Conservation (phyloP, 2,797 vertebrate genomes). For the Smutsia gigantea region DNA sequence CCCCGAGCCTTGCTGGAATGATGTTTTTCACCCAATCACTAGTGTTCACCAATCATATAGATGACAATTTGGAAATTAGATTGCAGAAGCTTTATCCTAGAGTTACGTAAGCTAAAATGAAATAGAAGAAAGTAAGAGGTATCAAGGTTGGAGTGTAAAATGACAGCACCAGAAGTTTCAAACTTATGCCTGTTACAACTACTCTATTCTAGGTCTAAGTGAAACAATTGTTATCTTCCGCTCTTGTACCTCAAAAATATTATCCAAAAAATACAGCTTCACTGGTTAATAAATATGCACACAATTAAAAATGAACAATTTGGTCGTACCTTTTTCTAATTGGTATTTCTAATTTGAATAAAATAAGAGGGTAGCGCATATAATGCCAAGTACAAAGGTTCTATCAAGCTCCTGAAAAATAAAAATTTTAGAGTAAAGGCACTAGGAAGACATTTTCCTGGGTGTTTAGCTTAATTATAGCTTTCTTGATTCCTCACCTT, state of each 20-base stretch:
- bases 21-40: background rate
- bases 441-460: background rate
- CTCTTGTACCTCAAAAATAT: background rate
- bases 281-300: background rate
- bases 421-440: background rate
- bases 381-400: background rate
- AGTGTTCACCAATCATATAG: background rate
- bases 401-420: background rate
- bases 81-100: background rate
- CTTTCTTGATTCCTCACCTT: background rate
- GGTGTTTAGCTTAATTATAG: background rate
- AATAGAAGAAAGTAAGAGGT: background rate
- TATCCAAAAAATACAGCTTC: background rate
- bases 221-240: background rate
- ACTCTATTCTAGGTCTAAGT: background rate
- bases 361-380: background rate
- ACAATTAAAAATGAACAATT: background rate
- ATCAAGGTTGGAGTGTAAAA: background rate
- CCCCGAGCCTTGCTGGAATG: background rate
- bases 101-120: background rate
- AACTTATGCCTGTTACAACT: background rate
- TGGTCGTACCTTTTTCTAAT: background rate
- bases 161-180: background rate
- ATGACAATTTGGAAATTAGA: background rate
- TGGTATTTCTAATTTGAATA: background rate